Percentiles rank a stretch among this genome's conserved stretches.
These are phyloP conservation scores for Sitta europaea DNA, from an alignment of 2,113 vertebrate genomes.

Conservation along the genomic window DNA sequence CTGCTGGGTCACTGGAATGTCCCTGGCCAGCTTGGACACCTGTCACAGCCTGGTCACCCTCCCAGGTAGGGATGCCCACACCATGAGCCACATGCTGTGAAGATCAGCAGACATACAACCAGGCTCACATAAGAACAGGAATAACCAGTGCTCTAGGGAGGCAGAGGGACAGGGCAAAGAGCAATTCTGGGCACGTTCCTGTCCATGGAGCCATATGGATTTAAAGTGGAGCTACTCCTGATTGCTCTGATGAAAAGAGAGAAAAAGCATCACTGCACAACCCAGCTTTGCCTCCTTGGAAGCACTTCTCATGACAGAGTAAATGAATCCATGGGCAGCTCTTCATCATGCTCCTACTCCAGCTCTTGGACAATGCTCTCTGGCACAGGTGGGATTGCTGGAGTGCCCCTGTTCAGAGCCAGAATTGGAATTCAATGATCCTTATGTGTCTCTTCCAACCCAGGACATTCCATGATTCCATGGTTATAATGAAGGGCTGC, in stretches of 20 bases:
- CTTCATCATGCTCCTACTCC: accelerated
- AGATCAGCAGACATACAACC: neutral
- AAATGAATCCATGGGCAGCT: neutral
- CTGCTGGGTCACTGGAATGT: neutral
- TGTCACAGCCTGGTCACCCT: too few relatives aligned
- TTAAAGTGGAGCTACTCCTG: neutral
- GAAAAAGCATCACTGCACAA: neutral
- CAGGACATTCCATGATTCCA: neutral
- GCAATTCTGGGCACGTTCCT: neutral
- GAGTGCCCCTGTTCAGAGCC: neutral
- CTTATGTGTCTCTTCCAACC: neutral
- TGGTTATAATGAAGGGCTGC: neutral
- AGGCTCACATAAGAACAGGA: neutral
- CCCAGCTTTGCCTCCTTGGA: neutral
- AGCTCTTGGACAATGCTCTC: accelerated
- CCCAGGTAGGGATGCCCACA: neutral
- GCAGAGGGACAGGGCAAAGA: neutral
- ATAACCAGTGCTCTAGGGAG: neutral
- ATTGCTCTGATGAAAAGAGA: neutral
- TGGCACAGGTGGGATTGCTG: neutral
- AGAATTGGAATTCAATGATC: neutral
- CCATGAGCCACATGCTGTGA: neutral
- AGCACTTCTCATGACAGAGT: neutral
- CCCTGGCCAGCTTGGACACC: neutral
- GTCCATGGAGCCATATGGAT: accelerated